A percentile compares a stretch with the other conserved stretches of the same genome.
Evolutionary conservation across 1,140 invertebrate genomes (phyloP).

Genomic region (Papilio machaon): DNA sequence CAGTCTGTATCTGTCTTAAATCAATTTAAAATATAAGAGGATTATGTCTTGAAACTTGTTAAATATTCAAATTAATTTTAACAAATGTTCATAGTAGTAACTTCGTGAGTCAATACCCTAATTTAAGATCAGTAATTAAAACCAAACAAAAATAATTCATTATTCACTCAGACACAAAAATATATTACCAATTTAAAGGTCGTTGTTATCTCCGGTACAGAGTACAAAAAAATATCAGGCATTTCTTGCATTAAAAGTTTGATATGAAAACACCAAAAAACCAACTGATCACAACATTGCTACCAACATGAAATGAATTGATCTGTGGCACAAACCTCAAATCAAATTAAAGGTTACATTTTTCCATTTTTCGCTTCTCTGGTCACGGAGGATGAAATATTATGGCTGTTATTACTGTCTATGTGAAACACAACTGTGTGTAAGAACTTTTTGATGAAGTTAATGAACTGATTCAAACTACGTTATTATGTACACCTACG

Average conservation of each 20-base stretch:
- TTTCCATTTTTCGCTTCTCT: constrained; percentile 5
- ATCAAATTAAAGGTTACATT: constrained; percentile 5
- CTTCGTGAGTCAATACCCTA: neutral
- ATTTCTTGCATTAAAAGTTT: neutral
- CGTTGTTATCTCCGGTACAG: neutral
- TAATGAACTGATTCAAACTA: neutral
- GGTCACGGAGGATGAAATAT: no score
- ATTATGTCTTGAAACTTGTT: neutral
- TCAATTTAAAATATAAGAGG: neutral
- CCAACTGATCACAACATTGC: no score
- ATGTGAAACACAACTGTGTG: constrained; percentile 2
- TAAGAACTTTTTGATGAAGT: neutral
- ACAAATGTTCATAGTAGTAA: neutral
- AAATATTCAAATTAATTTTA: neutral
- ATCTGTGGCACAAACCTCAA: neutral
- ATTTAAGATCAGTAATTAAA: neutral
- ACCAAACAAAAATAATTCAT: neutral
- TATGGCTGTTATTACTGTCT: constrained; percentile 24
- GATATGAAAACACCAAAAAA: no score
- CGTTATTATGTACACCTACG: neutral
- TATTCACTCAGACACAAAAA: neutral
- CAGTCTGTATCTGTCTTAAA: neutral
- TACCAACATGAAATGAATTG: neutral
- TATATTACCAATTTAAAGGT: neutral
- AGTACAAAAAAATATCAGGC: neutral